These are phyloP conservation scores for Cephonodes hylas DNA, from an alignment of 2,888 invertebrate species.

Conservation along the genomic window DNA sequence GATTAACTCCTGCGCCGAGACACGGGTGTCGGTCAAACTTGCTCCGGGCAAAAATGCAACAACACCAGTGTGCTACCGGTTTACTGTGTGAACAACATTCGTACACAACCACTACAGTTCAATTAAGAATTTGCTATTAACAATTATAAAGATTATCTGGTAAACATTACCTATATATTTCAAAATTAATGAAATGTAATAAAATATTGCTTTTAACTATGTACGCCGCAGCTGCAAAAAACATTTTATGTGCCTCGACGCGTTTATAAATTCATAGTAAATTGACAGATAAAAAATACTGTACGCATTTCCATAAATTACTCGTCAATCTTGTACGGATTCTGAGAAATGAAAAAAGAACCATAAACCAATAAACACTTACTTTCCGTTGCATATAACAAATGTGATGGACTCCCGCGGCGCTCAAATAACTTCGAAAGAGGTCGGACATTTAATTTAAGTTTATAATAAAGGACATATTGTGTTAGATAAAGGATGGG, in stretches of 20 bases:
- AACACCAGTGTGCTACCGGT: neutral
- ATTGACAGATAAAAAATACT: conserved; percentile 22
- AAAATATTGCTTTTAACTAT: neutral
- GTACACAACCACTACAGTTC: neutral
- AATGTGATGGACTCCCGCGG: conserved; percentile 70
- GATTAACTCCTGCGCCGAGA: conserved; percentile 62
- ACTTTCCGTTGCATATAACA: conserved; percentile 54
- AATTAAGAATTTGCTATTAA: neutral
- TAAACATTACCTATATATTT: neutral
- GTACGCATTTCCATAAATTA: conserved; percentile 47
- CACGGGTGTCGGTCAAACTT: conserved; percentile 43
- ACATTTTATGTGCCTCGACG: neutral
- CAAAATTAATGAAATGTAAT: neutral
- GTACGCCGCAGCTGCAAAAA: neutral
- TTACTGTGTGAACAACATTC: neutral
- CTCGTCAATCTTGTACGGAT: conserved; percentile 56
- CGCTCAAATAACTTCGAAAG: conserved; percentile 69
- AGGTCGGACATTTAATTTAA: conserved; percentile 71
- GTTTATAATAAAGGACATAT: conserved; percentile 76
- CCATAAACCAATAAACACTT: conserved; percentile 70
- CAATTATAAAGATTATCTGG: neutral
- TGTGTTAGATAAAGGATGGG: conserved; percentile 76
- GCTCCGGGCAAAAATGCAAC: neutral
- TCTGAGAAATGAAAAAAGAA: conserved; percentile 48
- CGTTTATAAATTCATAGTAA: neutral